Base-by-base conservation (phyloP, 2,113 vertebrate species). In the Mustela lutreola region DNA sequence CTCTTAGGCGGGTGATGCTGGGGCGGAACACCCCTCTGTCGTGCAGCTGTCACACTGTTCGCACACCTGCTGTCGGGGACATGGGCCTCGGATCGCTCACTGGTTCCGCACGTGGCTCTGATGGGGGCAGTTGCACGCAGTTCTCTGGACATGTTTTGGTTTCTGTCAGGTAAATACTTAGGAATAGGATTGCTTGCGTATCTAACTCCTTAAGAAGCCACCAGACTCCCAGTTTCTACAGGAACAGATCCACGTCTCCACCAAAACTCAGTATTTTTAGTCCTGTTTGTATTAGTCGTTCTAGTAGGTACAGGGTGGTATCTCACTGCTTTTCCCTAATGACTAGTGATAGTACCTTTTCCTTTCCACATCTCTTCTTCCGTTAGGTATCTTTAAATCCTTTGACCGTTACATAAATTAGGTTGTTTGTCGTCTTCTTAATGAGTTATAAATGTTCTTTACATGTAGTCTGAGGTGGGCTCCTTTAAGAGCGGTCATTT, bases 401-500 rank as follows among this genome's bases (percentile, higher is more conserved):
- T 70, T 58, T 53, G 31, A 31, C 28, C 2, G 2, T 78, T 78
- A 36, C 26, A 62, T 82, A 53, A 87, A 67, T 36, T 53, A 22
- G 50, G 2, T 42, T 65, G 5, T 89, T 39, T 45, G 31, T 53
- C 31, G 11, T 36, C 26, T 48, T 28, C 11, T 42, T 48, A 67
- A 36, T 48, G 24, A 87, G 11, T 15, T 67, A 4, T 63, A 53
- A 22, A 19, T 42, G 45, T 60, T 45, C n/a, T 63, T 78, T 73
- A 73, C 19, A 21, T 71, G 56, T n/a, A 83, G 62, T 28, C 31
- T 39, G 73, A 75, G 31, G 56, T 45, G 50, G 14, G 78, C 45
- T 45, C 58, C 85, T 53, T 83, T 73, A 79, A 88, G 60, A 84
- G 11, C 8, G 39, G 26, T 63, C 22, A 58, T 67, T 94, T 89